Evolutionary conservation across 2,797 vertebrate genomes (phyloP).

Genomic region (Chromobotia macracanthus): DNA sequence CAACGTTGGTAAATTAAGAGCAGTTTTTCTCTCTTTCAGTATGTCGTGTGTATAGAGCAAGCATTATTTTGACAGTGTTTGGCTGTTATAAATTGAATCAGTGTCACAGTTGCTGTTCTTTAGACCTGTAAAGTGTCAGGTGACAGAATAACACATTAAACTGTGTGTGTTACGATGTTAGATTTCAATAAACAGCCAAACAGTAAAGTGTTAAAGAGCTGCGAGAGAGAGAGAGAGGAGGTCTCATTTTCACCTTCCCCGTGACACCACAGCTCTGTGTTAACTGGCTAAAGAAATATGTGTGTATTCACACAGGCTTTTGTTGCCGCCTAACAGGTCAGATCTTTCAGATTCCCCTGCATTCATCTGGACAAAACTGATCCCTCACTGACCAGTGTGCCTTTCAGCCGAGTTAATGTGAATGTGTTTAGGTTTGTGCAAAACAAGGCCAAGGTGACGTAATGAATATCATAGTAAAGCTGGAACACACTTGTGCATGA

Average conservation of each 20-base stretch:
- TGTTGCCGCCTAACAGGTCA: constrained; percentile 15
- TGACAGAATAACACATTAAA: constrained; percentile 11
- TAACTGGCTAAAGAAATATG: constrained; percentile 5
- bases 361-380: not conserved
- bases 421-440: constrained; percentile 10
- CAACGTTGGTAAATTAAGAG: constrained; percentile 4
- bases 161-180: constrained; percentile 22
- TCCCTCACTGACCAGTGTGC: not conserved
- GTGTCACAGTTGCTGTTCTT: not conserved
- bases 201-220: constrained; percentile 54
- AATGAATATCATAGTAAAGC: not conserved
- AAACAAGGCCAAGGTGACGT: not conserved
- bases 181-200: constrained; percentile 54
- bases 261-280: constrained; percentile 19
- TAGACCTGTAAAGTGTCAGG: not conserved
- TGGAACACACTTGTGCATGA: constrained; percentile 1
- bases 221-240: constrained; percentile 40
- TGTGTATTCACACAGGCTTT: not conserved
- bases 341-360: constrained; percentile 27
- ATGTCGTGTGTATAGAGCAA: not conserved
- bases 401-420: constrained; percentile 13
- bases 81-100: not conserved
- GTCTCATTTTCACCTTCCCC: constrained; percentile 24
- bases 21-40: not conserved
- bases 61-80: not conserved